These are phyloP conservation scores for Darevskia mixta DNA, from an alignment of 2,797 vertebrate species.

Conservation along the genomic window DNA sequence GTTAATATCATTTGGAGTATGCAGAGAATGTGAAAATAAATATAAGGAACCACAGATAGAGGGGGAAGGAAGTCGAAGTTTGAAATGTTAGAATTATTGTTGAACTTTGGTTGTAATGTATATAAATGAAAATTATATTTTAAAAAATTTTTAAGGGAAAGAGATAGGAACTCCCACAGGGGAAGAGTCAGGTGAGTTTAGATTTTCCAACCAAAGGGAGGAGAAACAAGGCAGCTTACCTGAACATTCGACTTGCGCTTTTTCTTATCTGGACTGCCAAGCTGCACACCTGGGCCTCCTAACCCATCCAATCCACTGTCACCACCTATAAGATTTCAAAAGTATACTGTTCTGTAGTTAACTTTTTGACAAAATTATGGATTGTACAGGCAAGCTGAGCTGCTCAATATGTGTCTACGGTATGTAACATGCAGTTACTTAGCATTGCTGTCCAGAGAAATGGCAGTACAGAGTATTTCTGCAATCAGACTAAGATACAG, in stretches of 20 bases:
- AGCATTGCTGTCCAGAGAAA: background rate
- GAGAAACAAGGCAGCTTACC: constrained; percentile 74
- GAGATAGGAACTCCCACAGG: too few relatives aligned
- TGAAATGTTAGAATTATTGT: too few relatives aligned
- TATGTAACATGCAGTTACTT: background rate
- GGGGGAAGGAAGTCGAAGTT: too few relatives aligned
- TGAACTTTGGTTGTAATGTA: too few relatives aligned
- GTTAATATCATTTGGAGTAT: too few relatives aligned
- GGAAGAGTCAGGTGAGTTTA: background rate
- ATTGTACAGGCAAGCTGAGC: background rate
- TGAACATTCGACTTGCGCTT: constrained; percentile 84
- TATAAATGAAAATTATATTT: too few relatives aligned
- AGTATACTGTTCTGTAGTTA: constrained; percentile 35
- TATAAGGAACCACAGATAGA: too few relatives aligned
- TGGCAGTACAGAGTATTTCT: background rate
- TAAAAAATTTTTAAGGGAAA: too few relatives aligned
- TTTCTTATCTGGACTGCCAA: constrained; percentile 89
- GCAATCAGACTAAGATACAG: background rate
- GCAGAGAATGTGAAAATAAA: too few relatives aligned
- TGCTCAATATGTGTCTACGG: too few relatives aligned
- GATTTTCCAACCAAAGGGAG: background rate
- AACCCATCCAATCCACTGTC: constrained; percentile 85
- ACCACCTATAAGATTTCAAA: constrained; percentile 79
- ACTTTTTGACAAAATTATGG: constrained; percentile 24
- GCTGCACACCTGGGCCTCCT: constrained; percentile 82